Percentiles rank a stretch among this genome's conserved stretches.
phyloP scores from a whole-genome alignment of 1,140 invertebrate species.

The Ctenoplectra terminalis region DNA sequence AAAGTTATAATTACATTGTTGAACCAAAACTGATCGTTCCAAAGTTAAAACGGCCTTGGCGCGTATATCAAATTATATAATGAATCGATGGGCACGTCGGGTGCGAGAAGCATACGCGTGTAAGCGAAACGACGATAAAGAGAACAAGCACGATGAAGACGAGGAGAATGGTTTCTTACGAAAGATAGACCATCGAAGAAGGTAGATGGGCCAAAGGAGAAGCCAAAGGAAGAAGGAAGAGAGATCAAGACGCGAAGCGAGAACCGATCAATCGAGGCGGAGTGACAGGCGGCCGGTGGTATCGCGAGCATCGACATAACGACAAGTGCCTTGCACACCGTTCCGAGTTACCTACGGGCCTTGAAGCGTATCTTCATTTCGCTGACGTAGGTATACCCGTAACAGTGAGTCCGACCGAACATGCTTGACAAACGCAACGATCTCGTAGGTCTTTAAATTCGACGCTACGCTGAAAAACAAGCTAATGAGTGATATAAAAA shows the following conservation, averaged over 20 bases:
- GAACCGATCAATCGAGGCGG: conserved; percentile 74
- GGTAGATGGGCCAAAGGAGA: conserved; percentile 17
- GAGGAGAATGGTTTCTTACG: conserved; percentile 42
- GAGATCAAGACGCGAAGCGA: conserved; percentile 58
- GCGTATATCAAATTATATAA: conserved; percentile 63
- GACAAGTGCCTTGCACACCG: conserved; percentile 72
- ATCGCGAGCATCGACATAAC: conserved; percentile 70
- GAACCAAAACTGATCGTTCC: conserved; percentile 36
- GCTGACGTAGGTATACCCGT: conserved; percentile 58
- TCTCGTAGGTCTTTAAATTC: conserved; percentile 27
- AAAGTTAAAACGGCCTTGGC: conserved; percentile 40
- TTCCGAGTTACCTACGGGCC: conserved; percentile 60
- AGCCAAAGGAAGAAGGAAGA: conserved; percentile 26
- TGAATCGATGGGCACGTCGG: conserved; percentile 49
- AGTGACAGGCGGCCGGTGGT: conserved; percentile 72
- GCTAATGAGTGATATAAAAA: background rate
- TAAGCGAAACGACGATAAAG: conserved; percentile 65
- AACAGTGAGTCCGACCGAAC: conserved; percentile 27
- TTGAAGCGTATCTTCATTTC: conserved; percentile 56
- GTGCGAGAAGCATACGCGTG: conserved; percentile 53
- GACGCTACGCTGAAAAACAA: background rate
- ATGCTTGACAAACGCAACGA: conserved; percentile 31
- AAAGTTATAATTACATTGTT: conserved; percentile 49
- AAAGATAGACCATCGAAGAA: conserved; percentile 17
- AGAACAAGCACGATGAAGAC: conserved; percentile 48